A percentile compares a stretch with the other conserved stretches of the same genome.
Evolutionary conservation across 2,797 vertebrate genomes (phyloP).

Genomic region (Argya squamiceps): DNA sequence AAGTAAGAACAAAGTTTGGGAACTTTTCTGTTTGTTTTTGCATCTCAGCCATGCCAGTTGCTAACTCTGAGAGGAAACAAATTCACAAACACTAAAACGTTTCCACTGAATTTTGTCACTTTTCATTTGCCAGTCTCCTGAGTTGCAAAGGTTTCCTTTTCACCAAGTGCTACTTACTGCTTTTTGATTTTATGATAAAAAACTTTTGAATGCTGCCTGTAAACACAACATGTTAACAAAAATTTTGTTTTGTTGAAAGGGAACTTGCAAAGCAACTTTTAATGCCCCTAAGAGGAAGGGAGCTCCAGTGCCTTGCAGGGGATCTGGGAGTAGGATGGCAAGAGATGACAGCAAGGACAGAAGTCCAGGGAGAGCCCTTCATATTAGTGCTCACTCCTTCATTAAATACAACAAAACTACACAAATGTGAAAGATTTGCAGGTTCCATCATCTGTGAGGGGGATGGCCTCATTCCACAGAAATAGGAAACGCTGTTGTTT

Average conservation of each 20-base stretch:
- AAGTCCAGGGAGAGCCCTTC: background rate
- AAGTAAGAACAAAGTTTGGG: background rate
- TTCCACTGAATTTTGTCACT: background rate
- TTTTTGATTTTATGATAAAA: background rate
- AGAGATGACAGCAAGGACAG: background rate
- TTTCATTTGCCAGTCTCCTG: background rate
- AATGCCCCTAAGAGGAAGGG: background rate
- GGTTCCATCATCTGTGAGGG: background rate
- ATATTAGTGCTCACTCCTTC: fast-evolving
- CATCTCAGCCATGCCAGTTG: background rate
- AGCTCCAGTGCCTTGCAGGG: background rate
- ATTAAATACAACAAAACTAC: background rate
- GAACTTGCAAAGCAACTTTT: background rate
- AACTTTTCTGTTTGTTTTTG: background rate
- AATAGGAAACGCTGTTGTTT: background rate
- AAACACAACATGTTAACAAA: background rate
- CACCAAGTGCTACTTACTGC: background rate
- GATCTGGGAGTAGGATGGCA: fast-evolving
- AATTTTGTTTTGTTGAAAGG: background rate
- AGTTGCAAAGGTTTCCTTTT: background rate
- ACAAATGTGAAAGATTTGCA: background rate
- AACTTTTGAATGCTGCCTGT: background rate
- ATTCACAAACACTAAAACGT: background rate
- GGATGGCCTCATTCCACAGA: background rate
- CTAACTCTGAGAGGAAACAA: background rate